Base-by-base conservation (phyloP, 2,888 invertebrate species). In the Caenorhabditis japonica region DNA sequence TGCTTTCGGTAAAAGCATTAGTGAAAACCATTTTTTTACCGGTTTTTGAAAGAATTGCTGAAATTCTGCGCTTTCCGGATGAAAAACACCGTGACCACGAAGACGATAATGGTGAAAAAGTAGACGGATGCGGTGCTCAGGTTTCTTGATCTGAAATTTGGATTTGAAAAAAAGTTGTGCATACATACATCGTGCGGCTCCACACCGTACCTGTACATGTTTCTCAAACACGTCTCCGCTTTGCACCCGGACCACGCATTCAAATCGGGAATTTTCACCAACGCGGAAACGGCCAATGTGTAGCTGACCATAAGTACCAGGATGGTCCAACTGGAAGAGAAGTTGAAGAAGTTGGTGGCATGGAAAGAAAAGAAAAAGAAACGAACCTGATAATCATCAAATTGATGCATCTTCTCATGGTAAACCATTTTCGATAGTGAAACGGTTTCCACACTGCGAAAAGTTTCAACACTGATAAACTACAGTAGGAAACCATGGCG, bases 391-490 rank as follows among this genome's bases (percentile, higher is more conserved):
- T 59, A 33, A 82, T 61, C 55, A 85, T 85, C 47, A 85, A 53
- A 49, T 86, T 80, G 12, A 85, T 56, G 34, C 83, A 83, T 53
- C 84, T 61, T 49, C 75, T 77, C 85, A 85, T 85, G 7, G 83
- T 85, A 41, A 85, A 83, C 71, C 75, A 80, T 52, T 81, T 81
- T 15, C 85, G 62, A 64, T 85, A 85, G 52, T 85, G 80, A 39
- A 85, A 83, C 12, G 85, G 85, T 52, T 75, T 75, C 70, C 82
- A 80, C 30, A 85, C 85, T 4, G 85, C 85, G 62, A 81, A 84
- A 13, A 85, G 56, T 58, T 84, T 85, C 3, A 85, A 58, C 1
- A 83, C 51, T 1, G 82, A 83, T 19, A 85, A 69, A 10, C 83
- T 66, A 19, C 76, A 77, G 64, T 85, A 85, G 38, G 83, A 83